Conservation (phyloP, 2,888 invertebrate genomes). For the Lottia scabra region DNA sequence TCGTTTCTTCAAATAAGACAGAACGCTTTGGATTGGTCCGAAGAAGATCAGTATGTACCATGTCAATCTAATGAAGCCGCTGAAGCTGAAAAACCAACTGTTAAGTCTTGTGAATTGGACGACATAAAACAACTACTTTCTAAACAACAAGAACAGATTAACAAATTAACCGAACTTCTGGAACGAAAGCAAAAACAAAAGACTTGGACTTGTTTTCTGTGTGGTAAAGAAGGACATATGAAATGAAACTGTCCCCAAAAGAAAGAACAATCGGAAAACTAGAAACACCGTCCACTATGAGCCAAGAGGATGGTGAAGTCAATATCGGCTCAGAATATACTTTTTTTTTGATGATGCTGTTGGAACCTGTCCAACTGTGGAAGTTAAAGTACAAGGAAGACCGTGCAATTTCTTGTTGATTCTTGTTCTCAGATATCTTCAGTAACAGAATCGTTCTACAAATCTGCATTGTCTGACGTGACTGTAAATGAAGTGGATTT, state of each 20-base stretch:
- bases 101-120: not conserved
- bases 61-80: not conserved
- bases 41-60: not conserved
- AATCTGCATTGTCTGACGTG: not conserved
- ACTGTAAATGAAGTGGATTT: not conserved
- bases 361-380: not conserved
- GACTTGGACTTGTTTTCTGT: not conserved
- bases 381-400: not conserved
- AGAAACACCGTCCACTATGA: not conserved
- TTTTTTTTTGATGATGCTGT: not conserved
- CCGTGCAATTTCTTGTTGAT: not conserved
- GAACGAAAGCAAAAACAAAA: not conserved
- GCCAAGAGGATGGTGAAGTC: not conserved
- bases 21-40: not conserved
- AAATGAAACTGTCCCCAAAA: not conserved
- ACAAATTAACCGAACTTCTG: not conserved
- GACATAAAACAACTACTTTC: not conserved
- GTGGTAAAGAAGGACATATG: not conserved
- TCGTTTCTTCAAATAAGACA: not conserved
- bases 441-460: not conserved
- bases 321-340: not conserved
- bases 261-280: not conserved
- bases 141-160: not conserved
- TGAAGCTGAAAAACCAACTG: too few relatives aligned
- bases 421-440: not conserved